phyloP scores from a whole-genome alignment of 2,888 invertebrate species.

The Torymus tubicola region DNA sequence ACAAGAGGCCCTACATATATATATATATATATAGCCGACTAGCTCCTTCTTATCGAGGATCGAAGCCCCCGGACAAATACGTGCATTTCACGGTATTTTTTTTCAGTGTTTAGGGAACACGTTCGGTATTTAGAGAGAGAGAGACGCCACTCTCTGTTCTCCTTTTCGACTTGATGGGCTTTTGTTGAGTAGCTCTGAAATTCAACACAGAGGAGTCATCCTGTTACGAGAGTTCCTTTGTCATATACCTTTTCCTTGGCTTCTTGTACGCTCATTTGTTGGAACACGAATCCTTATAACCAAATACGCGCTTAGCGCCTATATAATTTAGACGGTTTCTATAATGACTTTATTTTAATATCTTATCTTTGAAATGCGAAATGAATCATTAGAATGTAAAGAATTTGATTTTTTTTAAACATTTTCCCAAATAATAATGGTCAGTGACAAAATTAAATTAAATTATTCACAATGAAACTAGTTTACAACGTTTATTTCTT shows the following conservation, averaged over 20 bases:
- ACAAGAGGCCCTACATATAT: too few relatives aligned
- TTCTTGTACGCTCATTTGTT: too few relatives aligned
- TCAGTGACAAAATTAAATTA: too few relatives aligned
- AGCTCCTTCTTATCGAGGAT: conserved; percentile 16
- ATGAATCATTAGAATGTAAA: too few relatives aligned
- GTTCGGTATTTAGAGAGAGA: not conserved
- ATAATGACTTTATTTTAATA: too few relatives aligned
- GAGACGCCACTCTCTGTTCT: too few relatives aligned
- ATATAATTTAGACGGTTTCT: not conserved
- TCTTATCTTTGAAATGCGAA: too few relatives aligned
- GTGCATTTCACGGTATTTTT: not conserved
- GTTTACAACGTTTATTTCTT: too few relatives aligned
- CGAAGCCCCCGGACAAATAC: not conserved
- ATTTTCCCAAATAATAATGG: too few relatives aligned
- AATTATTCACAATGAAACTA: too few relatives aligned
- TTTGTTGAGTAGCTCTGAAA: not conserved
- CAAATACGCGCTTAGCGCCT: not conserved
- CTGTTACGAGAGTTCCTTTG: not conserved
- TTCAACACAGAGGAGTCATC: not conserved
- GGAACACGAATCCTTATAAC: not conserved
- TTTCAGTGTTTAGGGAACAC: not conserved
- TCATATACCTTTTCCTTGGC: not conserved
- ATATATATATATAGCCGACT: not conserved
- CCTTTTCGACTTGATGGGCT: too few relatives aligned
- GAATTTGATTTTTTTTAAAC: too few relatives aligned